Conservation (phyloP, 2,113 vertebrate species). For the Hyaena hyaena region DNA sequence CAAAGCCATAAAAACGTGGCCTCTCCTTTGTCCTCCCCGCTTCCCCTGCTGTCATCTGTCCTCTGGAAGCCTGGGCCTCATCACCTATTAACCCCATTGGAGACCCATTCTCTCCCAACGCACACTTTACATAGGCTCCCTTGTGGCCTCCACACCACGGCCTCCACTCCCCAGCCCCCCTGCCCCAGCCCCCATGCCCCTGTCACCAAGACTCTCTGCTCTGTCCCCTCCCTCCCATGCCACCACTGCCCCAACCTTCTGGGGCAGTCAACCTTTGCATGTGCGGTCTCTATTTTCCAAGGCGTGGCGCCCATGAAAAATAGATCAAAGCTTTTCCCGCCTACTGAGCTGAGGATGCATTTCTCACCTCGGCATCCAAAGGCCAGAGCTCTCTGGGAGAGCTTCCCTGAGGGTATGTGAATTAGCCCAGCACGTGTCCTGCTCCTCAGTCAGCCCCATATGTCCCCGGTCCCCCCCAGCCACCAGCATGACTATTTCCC, state of each 20-base stretch:
- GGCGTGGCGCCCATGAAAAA: background rate
- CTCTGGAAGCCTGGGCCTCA: no score
- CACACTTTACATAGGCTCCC: background rate
- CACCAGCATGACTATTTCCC: background rate
- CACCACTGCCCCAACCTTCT: fast-evolving
- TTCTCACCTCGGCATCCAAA: fast-evolving
- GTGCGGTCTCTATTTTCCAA: background rate
- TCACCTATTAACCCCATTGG: no score
- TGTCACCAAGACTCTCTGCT: no score
- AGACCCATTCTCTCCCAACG: background rate
- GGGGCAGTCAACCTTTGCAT: background rate
- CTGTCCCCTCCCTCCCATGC: background rate
- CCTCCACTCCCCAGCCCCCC: background rate
- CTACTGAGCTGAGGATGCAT: fast-evolving
- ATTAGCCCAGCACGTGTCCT: fast-evolving
- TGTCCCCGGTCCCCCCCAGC: background rate
- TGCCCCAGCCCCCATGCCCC: fast-evolving
- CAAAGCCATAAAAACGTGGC: background rate
- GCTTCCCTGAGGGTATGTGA: background rate
- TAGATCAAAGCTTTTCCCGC: fast-evolving
- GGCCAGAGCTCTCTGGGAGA: no score
- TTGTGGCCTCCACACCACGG: fast-evolving
- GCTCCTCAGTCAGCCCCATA: fast-evolving
- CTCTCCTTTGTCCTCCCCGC: background rate
- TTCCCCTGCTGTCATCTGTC: background rate